A percentile compares a stretch with the other conserved stretches of the same genome.
Evolutionary conservation across 2,888 invertebrate genomes (phyloP).

Genomic region (Lithophane ornitopus): DNA sequence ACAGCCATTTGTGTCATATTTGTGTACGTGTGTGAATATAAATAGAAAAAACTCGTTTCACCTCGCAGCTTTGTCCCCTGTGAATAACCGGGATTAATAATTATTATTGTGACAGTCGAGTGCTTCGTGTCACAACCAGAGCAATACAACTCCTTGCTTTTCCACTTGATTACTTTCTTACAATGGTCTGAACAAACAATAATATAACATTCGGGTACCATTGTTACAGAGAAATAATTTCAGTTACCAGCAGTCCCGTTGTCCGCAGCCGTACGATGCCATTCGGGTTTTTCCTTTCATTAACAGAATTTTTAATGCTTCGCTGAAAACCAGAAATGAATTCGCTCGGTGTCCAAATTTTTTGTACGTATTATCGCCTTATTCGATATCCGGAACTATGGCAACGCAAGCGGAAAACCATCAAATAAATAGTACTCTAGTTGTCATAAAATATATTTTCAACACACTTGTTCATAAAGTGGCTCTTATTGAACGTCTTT

Average conservation of each 20-base stretch:
- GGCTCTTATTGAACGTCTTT: too few relatives aligned
- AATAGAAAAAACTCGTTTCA: slow-evolving; percentile 52
- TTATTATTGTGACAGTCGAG: slow-evolving; percentile 70
- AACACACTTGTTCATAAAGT: too few relatives aligned
- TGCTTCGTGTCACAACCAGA: slow-evolving; percentile 72
- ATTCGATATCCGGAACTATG: slow-evolving; percentile 25
- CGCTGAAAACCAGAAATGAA: slow-evolving; percentile 52
- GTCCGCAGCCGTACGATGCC: slow-evolving; percentile 61
- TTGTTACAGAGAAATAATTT: slow-evolving; percentile 75
- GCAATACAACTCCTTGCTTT: slow-evolving; percentile 77
- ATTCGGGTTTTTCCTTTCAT: slow-evolving; percentile 64
- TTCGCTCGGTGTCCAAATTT: slow-evolving; percentile 35
- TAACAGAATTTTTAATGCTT: slow-evolving; percentile 62
- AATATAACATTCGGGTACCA: slow-evolving; percentile 77
- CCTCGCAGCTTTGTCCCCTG: slow-evolving; percentile 58
- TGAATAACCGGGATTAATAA: slow-evolving; percentile 69
- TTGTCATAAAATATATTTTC: slow-evolving; percentile 11
- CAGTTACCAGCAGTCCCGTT: slow-evolving; percentile 56
- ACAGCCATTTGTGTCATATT: slow-evolving; percentile 47
- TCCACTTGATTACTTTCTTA: slow-evolving; percentile 80
- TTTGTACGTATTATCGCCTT: slow-evolving; percentile 32
- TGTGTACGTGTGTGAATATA: slow-evolving; percentile 43
- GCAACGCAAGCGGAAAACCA: slow-evolving; percentile 17
- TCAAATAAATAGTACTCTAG: slow-evolving; percentile 19
- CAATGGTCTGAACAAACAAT: slow-evolving; percentile 79